Base-by-base conservation (phyloP, 2,113 vertebrate genomes). In the Catharus fuscescens region DNA sequence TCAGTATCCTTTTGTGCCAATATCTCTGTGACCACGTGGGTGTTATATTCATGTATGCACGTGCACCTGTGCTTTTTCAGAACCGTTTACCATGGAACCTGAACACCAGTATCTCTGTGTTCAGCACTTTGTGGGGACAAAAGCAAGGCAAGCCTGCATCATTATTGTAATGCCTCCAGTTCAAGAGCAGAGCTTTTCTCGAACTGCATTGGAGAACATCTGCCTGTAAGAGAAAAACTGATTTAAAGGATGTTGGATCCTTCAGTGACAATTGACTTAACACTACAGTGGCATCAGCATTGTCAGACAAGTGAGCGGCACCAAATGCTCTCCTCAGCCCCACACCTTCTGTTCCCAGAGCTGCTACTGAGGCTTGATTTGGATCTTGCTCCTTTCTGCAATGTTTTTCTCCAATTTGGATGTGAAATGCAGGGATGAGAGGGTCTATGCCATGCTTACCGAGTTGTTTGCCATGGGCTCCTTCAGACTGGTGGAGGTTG, bases 401-500 rank as follows among this genome's bases (percentile, higher is more conserved):
- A 10, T 7, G 12, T 21, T 82, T 82, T 66, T 32, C 23, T 90
- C 31, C 38, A 77, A 3, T 36, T 38, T 72, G 36, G 52, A 61
- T 0, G 0, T 45, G 40, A 52, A 31, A 9, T n/a, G 18, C 52
- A 72, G 54, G 57, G 36, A 26, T 18, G 31, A 71, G 72, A 80
- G 36, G 4, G 19, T 17, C 42, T 50, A 10, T 26, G n/a, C 14
- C 1, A 0, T 36, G n/a, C 38, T 36, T 67, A 48, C 23, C 0
- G 0, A 34, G 26, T 20, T 61, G 17, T 67, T 76, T 85, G 28
- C n/a, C 4, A 0, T 57, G n/a, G 80, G 15, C 18, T 88, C 23
- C 69, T 71, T 86, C 54, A 57, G 69, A 14, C 16, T 7, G 8
- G 3, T 74, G 60, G 42, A 62, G 29, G 4, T 57, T 38, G 56